Percentiles rank a stretch among this genome's conserved stretches.
phyloP scores from a whole-genome alignment of 2,888 invertebrate genomes.

The Rotaria macrura region DNA sequence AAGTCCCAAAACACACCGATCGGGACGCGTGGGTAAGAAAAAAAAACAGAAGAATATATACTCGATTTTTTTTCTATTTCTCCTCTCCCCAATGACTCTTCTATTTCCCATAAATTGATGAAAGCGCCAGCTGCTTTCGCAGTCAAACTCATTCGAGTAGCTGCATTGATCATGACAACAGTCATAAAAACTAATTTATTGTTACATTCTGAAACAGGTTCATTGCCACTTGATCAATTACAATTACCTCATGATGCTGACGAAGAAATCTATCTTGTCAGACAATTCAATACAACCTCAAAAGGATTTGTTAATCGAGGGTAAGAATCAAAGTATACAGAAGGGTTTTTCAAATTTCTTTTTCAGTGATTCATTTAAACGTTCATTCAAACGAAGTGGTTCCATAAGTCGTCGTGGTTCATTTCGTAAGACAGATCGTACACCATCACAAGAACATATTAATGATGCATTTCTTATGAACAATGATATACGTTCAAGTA shows the following conservation, averaged over 20 bases:
- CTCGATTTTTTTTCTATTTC: background rate
- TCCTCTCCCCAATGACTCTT: background rate
- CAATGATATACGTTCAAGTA: constrained; percentile 21
- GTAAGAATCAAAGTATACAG: background rate
- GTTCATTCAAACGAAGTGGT: constrained; percentile 32
- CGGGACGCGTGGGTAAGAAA: background rate
- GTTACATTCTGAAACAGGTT: background rate
- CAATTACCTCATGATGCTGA: background rate
- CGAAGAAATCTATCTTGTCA: constrained; percentile 24
- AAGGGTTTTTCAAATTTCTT: background rate
- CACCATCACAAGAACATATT: constrained; percentile 19
- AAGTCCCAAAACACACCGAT: background rate
- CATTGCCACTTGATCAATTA: constrained; percentile 9
- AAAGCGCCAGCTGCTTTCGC: background rate
- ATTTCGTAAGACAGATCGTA: background rate
- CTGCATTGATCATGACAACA: background rate
- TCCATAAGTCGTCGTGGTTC: constrained; percentile 24
- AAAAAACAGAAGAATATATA: background rate
- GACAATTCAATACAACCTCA: constrained; percentile 31
- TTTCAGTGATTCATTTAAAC: constrained; percentile 31
- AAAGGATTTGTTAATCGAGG: constrained; percentile 33
- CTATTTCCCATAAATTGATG: background rate
- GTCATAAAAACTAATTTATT: background rate
- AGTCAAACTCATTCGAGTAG: background rate
- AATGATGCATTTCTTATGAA: background rate